These are phyloP conservation scores for Symphodus melops DNA, from an alignment of 2,113 vertebrate species.

Conservation along the genomic window DNA sequence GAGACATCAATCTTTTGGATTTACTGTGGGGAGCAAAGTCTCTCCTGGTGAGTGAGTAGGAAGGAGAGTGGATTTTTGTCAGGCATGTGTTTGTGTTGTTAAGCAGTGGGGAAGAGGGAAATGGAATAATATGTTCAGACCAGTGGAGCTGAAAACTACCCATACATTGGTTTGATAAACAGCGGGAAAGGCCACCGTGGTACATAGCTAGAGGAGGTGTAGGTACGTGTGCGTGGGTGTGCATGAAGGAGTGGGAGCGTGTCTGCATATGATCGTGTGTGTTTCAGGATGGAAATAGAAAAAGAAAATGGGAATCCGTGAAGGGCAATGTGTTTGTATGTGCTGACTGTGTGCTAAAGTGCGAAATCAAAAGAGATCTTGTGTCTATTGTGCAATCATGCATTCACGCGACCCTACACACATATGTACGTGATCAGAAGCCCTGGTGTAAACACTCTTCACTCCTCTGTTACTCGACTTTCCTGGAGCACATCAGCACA, in stretches of 20 bases:
- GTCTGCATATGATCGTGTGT: slow-evolving; percentile 43
- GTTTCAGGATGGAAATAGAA: slow-evolving; percentile 42
- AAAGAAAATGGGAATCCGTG: slow-evolving; percentile 56
- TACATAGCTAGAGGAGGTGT: slow-evolving; percentile 55
- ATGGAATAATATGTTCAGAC: slow-evolving; percentile 82
- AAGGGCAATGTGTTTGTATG: slow-evolving; percentile 21
- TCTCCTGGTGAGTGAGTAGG: slow-evolving; percentile 64
- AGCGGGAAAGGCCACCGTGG: slow-evolving; percentile 70
- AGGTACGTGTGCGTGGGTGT: slow-evolving; percentile 5
- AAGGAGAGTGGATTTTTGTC: slow-evolving; percentile 28
- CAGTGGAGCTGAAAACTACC: slow-evolving; percentile 83
- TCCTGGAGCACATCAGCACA: slow-evolving; percentile 46
- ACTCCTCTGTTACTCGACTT: slow-evolving; percentile 39
- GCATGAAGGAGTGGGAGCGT: not conserved
- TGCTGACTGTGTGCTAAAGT: slow-evolving; percentile 33
- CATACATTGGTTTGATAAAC: slow-evolving; percentile 83
- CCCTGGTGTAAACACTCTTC: slow-evolving; percentile 48
- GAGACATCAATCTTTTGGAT: slow-evolving; percentile 81
- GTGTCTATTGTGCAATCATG: slow-evolving; percentile 57
- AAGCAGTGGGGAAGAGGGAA: slow-evolving; percentile 74
- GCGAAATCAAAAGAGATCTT: slow-evolving; percentile 54
- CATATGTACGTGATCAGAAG: slow-evolving; percentile 60
- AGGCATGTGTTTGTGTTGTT: slow-evolving; percentile 65
- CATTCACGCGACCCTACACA: slow-evolving; percentile 41
- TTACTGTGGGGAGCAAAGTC: slow-evolving; percentile 69